A percentile compares a stretch with the other conserved stretches of the same genome.
Conservation (phyloP, 2,797 vertebrate species). For the Clamator glandarius region DNA sequence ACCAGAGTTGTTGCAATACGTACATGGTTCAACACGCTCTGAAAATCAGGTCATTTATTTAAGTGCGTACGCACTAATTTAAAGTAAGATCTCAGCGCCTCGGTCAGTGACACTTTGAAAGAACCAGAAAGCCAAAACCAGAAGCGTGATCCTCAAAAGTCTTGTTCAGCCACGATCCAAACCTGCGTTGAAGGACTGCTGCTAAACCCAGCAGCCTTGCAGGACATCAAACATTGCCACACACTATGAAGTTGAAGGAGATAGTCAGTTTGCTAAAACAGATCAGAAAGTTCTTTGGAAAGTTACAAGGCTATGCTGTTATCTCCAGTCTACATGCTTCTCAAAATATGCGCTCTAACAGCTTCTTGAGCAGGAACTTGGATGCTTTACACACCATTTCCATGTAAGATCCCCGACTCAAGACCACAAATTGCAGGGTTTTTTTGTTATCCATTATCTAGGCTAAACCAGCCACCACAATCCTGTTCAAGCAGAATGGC, state of each 20-base stretch:
- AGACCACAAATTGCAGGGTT: neutral
- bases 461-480: neutral
- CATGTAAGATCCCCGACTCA: neutral
- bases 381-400: neutral
- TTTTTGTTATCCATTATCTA: neutral
- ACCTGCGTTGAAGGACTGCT: neutral
- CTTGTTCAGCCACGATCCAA: neutral
- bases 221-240: neutral
- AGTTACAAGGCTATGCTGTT: neutral
- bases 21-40: neutral
- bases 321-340: neutral
- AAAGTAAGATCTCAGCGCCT: neutral
- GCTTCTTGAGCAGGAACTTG: neutral
- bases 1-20: neutral
- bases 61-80: neutral
- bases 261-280: neutral
- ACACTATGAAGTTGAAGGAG: fast-evolving
- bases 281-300: neutral
- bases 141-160: neutral
- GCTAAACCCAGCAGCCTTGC: neutral
- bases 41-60: neutral
- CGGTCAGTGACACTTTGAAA: neutral
- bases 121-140: neutral
- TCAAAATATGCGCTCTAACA: neutral
- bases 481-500: neutral